Evolutionary conservation across 2,113 vertebrate species (phyloP).

Genomic region (Redunca redunca): DNA sequence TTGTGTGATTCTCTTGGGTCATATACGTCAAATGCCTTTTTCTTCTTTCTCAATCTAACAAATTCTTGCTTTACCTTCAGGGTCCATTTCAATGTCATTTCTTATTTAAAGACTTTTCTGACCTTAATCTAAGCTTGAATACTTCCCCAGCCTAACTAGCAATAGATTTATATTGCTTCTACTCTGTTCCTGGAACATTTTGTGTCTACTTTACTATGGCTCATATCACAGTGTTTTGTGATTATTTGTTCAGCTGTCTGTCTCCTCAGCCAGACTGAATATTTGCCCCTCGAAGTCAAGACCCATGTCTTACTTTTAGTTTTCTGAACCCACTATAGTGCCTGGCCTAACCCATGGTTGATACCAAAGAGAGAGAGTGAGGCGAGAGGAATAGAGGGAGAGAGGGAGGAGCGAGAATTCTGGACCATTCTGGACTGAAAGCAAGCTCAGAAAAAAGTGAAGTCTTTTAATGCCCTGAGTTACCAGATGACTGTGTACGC

Average conservation of each 20-base stretch:
- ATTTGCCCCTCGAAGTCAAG: not conserved
- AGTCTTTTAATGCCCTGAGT: accelerated
- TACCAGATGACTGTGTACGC: accelerated
- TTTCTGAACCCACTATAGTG: not conserved
- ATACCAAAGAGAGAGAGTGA: not conserved
- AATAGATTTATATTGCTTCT: not conserved
- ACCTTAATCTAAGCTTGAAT: not conserved
- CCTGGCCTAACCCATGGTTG: not conserved
- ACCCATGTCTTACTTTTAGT: not conserved
- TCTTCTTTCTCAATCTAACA: not conserved
- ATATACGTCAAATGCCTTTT: not conserved
- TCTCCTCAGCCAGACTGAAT: not conserved
- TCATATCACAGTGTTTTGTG: not conserved
- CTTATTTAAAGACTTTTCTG: not conserved
- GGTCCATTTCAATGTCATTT: not conserved
- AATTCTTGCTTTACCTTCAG: not conserved
- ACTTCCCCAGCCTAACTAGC: not conserved
- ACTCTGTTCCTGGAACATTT: not conserved
- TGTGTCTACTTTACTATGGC: not conserved
- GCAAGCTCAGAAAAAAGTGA: not conserved
- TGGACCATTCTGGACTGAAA: not conserved
- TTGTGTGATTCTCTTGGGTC: not conserved
- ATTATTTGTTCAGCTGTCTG: not conserved
- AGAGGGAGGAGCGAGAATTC: not conserved
- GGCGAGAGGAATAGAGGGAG: not conserved